Conservation (phyloP, 2,888 invertebrate species). For the Acronicta alni region DNA sequence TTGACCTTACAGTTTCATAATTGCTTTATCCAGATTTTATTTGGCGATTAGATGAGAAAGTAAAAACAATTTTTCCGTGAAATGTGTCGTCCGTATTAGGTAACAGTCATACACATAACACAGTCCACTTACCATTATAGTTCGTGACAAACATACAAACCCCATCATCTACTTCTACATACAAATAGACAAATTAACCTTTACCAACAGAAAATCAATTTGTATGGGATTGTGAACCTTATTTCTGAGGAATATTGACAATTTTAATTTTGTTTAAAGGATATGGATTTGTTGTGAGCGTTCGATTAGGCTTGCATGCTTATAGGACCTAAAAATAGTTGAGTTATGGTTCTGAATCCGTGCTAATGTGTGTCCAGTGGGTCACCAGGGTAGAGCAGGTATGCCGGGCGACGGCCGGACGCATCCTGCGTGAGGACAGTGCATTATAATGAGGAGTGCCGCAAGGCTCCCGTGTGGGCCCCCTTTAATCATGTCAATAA, state of each 20-base stretch:
- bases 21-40: neutral
- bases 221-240: conserved; percentile 44
- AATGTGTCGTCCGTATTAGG: conserved; percentile 65
- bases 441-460: conserved; percentile 74
- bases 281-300: conserved; percentile 44
- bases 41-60: conserved; percentile 48
- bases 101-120: conserved; percentile 68
- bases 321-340: conserved; percentile 63
- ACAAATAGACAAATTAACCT: conserved; percentile 68
- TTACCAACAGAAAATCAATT: conserved; percentile 36
- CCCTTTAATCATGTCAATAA: conserved; percentile 28
- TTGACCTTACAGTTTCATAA: no score
- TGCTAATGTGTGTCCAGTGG: conserved; percentile 76
- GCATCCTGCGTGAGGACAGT: conserved; percentile 67
- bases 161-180: conserved; percentile 56
- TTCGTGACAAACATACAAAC: conserved; percentile 66
- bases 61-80: conserved; percentile 40
- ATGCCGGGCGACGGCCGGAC: conserved; percentile 61
- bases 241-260: conserved; percentile 27
- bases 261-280: conserved; percentile 3
- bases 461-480: conserved; percentile 51
- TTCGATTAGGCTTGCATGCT: conserved; percentile 51
- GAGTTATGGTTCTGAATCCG: conserved; percentile 70
- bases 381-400: conserved; percentile 76
- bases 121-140: conserved; percentile 47